Conservation (phyloP, 2,113 vertebrate genomes). For the Piliocolobus tephrosceles region DNA sequence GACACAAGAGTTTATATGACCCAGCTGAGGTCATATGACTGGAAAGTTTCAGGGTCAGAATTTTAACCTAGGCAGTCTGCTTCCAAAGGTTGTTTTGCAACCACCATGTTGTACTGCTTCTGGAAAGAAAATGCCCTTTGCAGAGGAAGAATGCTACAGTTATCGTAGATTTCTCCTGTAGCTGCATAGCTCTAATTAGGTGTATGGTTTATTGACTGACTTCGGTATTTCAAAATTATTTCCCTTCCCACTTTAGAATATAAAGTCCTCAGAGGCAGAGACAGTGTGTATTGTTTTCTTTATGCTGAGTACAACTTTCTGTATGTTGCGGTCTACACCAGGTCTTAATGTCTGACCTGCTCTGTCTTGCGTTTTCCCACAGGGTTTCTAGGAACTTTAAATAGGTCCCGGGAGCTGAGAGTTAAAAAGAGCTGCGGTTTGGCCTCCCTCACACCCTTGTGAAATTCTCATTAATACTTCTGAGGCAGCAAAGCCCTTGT, state of each 20-base stretch:
- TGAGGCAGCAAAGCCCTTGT: background rate
- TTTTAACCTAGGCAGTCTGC: background rate
- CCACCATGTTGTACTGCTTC: background rate
- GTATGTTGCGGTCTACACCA: background rate
- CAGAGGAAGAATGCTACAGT: background rate
- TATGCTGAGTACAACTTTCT: background rate
- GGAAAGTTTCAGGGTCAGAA: background rate
- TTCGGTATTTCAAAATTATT: conserved; percentile 17
- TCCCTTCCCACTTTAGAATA: conserved; percentile 24
- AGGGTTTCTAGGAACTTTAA: background rate
- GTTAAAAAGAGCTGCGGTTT: background rate
- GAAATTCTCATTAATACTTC: conserved; percentile 15
- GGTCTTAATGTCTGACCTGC: background rate
- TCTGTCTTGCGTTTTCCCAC: background rate
- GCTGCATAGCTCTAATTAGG: background rate
- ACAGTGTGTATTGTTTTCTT: background rate
- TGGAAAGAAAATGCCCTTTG: background rate
- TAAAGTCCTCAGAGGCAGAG: background rate
- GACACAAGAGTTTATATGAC: background rate
- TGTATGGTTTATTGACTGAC: background rate
- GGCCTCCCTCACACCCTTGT: background rate
- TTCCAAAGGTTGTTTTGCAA: background rate
- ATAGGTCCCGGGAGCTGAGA: background rate
- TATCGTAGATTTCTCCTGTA: background rate
- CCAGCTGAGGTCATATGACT: background rate